A percentile compares a stretch with the other conserved stretches of the same genome.
Evolutionary conservation across 30 jellyfish, hydroid and myxozoan species (phyloP).

Genomic region (Hydractinia symbiolongicarpus): DNA sequence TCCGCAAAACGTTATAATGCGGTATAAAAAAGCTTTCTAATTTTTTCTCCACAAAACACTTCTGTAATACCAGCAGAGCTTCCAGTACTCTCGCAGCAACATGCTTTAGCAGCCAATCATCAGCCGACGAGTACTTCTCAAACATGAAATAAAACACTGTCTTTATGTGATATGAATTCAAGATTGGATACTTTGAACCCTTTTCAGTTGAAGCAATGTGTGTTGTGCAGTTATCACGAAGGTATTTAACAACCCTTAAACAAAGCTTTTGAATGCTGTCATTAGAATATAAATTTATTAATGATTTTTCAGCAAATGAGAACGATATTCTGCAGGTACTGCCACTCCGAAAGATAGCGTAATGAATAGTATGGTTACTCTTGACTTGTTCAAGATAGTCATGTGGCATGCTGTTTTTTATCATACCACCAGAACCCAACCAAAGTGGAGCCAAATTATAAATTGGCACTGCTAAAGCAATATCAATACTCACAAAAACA

Average conservation of each 20-base stretch:
- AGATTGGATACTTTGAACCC: neutral
- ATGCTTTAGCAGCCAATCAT: neutral
- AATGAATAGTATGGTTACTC: neutral
- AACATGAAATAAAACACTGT: neutral
- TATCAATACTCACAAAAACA: neutral
- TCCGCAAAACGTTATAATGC: neutral
- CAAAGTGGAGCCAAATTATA: neutral
- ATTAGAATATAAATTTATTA: neutral
- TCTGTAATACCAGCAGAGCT: neutral
- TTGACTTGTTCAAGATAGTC: neutral
- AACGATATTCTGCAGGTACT: neutral
- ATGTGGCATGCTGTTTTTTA: neutral
- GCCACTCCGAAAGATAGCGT: neutral
- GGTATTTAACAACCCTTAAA: neutral
- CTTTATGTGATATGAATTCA: constrained; percentile 10
- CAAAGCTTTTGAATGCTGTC: neutral
- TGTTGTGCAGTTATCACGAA: neutral
- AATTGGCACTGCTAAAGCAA: constrained; percentile 1
- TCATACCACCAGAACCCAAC: neutral
- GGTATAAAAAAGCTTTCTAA: constrained; percentile 7
- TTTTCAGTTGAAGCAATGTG: neutral
- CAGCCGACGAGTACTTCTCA: neutral
- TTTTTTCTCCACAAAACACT: neutral
- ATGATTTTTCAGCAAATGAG: neutral
- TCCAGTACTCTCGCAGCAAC: neutral